Evolutionary conservation across 2,888 invertebrate genomes (phyloP).

Genomic region (Anaspis maculata): DNA sequence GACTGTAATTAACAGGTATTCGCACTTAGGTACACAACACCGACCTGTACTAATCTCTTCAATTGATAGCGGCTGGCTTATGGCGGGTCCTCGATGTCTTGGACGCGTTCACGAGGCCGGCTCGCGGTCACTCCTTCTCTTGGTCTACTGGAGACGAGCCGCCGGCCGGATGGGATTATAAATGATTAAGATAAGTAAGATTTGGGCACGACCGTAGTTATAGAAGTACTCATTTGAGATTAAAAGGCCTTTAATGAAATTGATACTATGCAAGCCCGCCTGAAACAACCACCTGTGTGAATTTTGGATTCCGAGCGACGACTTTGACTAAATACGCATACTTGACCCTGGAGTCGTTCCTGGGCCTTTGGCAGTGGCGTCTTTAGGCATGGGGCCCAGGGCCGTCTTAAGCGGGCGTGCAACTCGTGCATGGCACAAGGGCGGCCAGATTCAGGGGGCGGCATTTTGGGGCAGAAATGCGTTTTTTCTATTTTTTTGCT

Average conservation of each 20-base stretch:
- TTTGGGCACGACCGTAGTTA: constrained; percentile 17
- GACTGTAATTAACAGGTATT: constrained; percentile 31
- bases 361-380: too few relatives aligned
- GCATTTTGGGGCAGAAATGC: too few relatives aligned
- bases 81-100: constrained; percentile 5
- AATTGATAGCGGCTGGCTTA: constrained; percentile 19
- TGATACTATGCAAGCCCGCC: too few relatives aligned
- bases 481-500: too few relatives aligned
- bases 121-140: not conserved
- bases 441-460: too few relatives aligned
- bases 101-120: not conserved
- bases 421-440: too few relatives aligned
- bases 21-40: constrained; percentile 25
- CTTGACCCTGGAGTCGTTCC: too few relatives aligned
- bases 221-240: constrained; percentile 20
- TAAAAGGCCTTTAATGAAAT: constrained; percentile 11
- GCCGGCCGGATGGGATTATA: constrained; percentile 7
- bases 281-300: too few relatives aligned
- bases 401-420: too few relatives aligned
- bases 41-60: constrained; percentile 21
- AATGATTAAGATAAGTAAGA: constrained; percentile 15
- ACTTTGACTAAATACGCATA: too few relatives aligned
- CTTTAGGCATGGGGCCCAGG: too few relatives aligned
- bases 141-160: constrained; percentile 6
- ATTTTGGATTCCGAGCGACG: too few relatives aligned